Evolutionary conservation across 2,113 vertebrate species (phyloP).

Genomic region (Pelecanoides urinatrix): DNA sequence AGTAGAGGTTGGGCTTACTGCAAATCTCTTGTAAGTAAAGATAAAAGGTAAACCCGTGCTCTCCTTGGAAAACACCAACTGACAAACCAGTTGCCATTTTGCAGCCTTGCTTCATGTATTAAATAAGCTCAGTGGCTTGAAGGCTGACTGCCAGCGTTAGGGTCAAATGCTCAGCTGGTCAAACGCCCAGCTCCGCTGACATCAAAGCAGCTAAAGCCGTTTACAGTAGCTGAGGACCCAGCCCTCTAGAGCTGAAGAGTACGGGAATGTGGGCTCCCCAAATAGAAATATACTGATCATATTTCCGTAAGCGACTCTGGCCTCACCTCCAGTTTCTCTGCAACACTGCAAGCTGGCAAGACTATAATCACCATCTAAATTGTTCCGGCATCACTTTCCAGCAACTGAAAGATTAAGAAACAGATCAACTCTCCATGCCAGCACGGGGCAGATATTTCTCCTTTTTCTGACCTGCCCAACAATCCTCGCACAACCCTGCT

Average conservation of each 20-base stretch:
- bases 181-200: neutral
- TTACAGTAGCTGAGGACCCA: neutral
- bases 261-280: neutral
- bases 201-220: neutral
- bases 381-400: neutral
- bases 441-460: accelerated
- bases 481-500: neutral
- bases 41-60: neutral
- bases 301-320: neutral
- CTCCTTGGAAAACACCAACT: neutral
- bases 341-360: neutral
- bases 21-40: neutral
- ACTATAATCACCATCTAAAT: neutral
- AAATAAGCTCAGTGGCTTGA: neutral
- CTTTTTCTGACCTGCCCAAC: neutral
- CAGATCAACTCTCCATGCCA: neutral
- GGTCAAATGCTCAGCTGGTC: neutral
- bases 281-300: neutral
- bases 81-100: neutral
- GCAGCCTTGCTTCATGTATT: neutral
- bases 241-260: neutral
- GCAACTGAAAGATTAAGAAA: neutral
- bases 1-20: accelerated
- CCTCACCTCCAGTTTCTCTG: neutral
- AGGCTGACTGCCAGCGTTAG: neutral